Evolutionary conservation across 2,888 invertebrate genomes (phyloP).

Genomic region (Coenonympha glycerion): DNA sequence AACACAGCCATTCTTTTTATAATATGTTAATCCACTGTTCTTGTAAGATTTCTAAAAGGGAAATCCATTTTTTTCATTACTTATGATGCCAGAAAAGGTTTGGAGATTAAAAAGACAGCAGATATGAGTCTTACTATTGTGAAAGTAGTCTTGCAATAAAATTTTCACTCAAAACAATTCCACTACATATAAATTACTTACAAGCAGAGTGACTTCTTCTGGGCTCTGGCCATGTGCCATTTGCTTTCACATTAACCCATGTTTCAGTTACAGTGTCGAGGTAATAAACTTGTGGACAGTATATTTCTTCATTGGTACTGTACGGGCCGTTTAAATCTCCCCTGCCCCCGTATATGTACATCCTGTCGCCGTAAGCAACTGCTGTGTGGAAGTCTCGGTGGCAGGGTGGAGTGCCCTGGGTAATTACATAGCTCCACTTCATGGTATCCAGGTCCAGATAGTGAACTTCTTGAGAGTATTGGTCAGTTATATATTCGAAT

Average conservation of each 20-base stretch:
- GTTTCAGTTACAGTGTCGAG: constrained; percentile 81
- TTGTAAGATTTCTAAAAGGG: too few relatives aligned
- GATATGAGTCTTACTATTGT: too few relatives aligned
- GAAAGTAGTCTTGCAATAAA: too few relatives aligned
- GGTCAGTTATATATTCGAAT: constrained; percentile 88
- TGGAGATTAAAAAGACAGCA: too few relatives aligned
- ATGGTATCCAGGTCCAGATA: constrained; percentile 82
- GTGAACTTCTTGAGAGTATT: constrained; percentile 87
- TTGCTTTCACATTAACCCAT: constrained; percentile 79
- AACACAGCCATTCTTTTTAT: too few relatives aligned
- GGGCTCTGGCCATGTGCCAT: constrained; percentile 83
- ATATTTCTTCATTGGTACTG: constrained; percentile 80
- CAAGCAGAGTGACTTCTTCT: constrained; percentile 94
- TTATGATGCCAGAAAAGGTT: too few relatives aligned
- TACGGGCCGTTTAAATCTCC: constrained; percentile 79
- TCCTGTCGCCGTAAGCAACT: constrained; percentile 82
- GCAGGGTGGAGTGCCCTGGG: constrained; percentile 79
- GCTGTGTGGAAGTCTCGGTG: constrained; percentile 94
- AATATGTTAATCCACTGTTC: too few relatives aligned
- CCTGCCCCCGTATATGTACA: constrained; percentile 94
- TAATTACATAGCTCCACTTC: constrained; percentile 81
- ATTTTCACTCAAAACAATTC: background rate
- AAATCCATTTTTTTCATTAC: too few relatives aligned
- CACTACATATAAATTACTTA: constrained; percentile 66
- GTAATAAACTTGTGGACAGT: constrained; percentile 85